Base-by-base conservation (phyloP, 2,888 invertebrate genomes). In the Aspidiotus rigidus region DNA sequence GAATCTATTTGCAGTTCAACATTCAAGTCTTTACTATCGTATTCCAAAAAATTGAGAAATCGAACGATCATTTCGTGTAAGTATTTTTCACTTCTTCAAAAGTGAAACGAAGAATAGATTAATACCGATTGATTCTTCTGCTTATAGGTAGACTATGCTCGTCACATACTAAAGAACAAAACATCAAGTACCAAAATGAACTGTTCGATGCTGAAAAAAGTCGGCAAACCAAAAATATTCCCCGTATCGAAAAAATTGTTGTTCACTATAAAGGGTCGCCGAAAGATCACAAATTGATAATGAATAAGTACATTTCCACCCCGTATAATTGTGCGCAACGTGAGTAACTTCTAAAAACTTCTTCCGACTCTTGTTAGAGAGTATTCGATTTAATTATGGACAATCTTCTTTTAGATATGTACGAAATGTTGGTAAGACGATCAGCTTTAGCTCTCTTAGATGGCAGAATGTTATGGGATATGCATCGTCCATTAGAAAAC, bases 221-320 rank as follows among this genome's bases (percentile, higher is more conserved):
- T 72, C 82, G 88, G 0, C 94, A 95, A 77, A 77, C 79, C 59
- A 84, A 86, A 44, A 80, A 83, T 13, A 81, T 96, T 10, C 92
- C 93, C 0, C 82, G 96, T 75, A 82, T 97, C 71, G 93, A 96
- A 76, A 97, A 97, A 81, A 93, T 97, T 69, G 85, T 90, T 79
- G 89, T 97, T 0, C 83, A 85, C 71, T 91, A 89, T 77, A 81
- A 84, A 73, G 92, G 92, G 0, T 76, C 84, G 0, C 88, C 89
- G 0, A 86, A 89, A 75, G 85, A 88, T 74, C 83, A 85, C 39
- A 85, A 85, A 1, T 78, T 97, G 70, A 77, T 89, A 28, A 95
- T 98, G 95, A 98, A 98, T 77, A 91, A 89, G 77, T 81, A 85
- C 73, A 79, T 97, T 9, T 97, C 97, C 0, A 96, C 97, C 1